These are phyloP conservation scores for Chirona hameri DNA, from an alignment of 2,888 invertebrate species.

Conservation along the genomic window DNA sequence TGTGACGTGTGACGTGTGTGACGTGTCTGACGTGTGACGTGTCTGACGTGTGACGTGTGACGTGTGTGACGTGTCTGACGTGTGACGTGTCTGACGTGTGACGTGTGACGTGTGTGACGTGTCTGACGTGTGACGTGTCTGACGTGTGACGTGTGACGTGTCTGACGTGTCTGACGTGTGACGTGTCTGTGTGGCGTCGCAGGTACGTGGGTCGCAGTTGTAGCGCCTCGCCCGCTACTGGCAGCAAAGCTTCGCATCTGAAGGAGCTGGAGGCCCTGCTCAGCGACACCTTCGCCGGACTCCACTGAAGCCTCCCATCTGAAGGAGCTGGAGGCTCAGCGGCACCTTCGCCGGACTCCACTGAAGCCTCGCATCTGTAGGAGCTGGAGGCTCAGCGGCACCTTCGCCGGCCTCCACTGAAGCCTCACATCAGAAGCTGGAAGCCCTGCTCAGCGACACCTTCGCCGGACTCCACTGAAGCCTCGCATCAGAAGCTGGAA, in stretches of 20 bases:
- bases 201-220: slow-evolving; percentile 92
- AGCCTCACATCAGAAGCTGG: slow-evolving; percentile 83
- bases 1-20: no score
- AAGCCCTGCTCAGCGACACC: slow-evolving; percentile 68
- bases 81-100: no score
- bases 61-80: no score
- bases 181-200: slow-evolving; percentile 44
- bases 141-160: no score
- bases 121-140: no score
- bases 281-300: slow-evolving; percentile 58
- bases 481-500: slow-evolving; percentile 80
- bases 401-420: slow-evolving; percentile 46
- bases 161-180: no score
- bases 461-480: slow-evolving; percentile 49
- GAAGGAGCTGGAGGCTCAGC: slow-evolving; percentile 73
- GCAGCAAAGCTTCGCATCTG: slow-evolving; percentile 91
- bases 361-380: slow-evolving; percentile 74
- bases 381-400: slow-evolving; percentile 74
- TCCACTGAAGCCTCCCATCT: slow-evolving; percentile 67
- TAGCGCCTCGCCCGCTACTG: slow-evolving; percentile 94
- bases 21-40: no score
- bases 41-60: slow-evolving; percentile 39
- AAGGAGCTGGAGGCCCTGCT: slow-evolving; percentile 73
- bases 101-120: no score
- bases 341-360: slow-evolving; percentile 54